Evolutionary conservation across 2,797 vertebrate genomes (phyloP), one percentile per base, ranked within the genome.

Genomic region (Acanthornis magna): DNA sequence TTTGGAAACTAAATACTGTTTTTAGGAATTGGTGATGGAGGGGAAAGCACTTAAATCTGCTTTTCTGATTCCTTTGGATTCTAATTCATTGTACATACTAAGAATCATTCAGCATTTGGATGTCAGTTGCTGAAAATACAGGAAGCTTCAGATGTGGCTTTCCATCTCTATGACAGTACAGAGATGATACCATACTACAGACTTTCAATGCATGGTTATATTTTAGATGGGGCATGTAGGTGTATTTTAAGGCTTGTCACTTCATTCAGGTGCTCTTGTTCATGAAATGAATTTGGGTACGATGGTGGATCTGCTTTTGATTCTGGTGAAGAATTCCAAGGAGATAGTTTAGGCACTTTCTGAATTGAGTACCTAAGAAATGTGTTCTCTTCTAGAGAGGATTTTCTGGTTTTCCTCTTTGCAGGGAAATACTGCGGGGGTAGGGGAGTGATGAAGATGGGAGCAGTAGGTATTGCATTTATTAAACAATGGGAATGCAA

Each of bases 1-100:
- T 76, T 86, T 76, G 40, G 60, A 87, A 93, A 73, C 3, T 1
- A 63, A 81, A 42, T 6, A 4, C 53, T 47, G 15, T 18, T 89
- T 38, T 51, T 36, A 55, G 68, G 55, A 95, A 81, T 50, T 19
- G 16, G 25, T 3, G 10, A 2, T 11, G 38, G 10, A 2, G 16
- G 9, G 7, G 27, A 13, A 36, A 15, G 29, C 0, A 0, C 30
- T 78, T 79, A 62, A 54, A 18, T 66, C 36, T 66, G 38, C 34
- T 79, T 89, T 65, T 66, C 32, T 61, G 47, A 57, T 78, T 81
- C 51, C 11, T 87, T 34, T 70, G 42, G 36, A 16, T 81, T 94
- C 11, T 36, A 70, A 36, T 55, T 85, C 15, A 11, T 14, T 66
- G 36, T 79, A 30, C 3, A 3, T 78, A n/a, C n/a, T 32, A 25